Conservation (phyloP, 2,888 invertebrate genomes). For the Acleris laterana region DNA sequence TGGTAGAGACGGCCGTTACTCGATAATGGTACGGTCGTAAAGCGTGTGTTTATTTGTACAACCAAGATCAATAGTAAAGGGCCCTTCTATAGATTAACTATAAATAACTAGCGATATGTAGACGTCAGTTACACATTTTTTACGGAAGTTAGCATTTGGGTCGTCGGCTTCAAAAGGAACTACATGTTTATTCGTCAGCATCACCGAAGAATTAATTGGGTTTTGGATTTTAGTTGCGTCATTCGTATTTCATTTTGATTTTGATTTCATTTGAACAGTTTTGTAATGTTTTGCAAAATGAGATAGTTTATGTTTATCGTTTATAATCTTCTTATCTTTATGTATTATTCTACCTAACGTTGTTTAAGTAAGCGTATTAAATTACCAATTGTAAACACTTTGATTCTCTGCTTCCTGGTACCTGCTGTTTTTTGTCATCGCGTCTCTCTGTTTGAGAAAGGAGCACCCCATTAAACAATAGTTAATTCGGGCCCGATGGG, state of each 20-base stretch:
- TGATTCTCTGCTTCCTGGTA: slow-evolving; percentile 49
- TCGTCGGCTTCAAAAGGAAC: slow-evolving; percentile 16
- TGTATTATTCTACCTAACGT: not conserved
- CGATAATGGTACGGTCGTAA: slow-evolving; percentile 65
- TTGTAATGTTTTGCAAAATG: too few relatives aligned
- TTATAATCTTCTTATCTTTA: not conserved
- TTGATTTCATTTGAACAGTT: too few relatives aligned
- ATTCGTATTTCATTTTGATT: too few relatives aligned
- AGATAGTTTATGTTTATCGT: too few relatives aligned
- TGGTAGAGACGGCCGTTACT: slow-evolving; percentile 55
- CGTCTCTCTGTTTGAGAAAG: slow-evolving; percentile 69
- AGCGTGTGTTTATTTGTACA: slow-evolving; percentile 72
- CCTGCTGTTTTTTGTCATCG: slow-evolving; percentile 80
- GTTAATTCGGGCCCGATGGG: slow-evolving; percentile 64
- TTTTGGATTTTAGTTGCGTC: too few relatives aligned
- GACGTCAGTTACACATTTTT: slow-evolving; percentile 36
- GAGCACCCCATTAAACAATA: slow-evolving; percentile 77
- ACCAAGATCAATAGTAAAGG: slow-evolving; percentile 69
- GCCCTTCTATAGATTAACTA: slow-evolving; percentile 41
- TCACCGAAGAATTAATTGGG: not conserved
- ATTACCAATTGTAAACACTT: slow-evolving; percentile 28
- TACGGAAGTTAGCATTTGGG: slow-evolving; percentile 43
- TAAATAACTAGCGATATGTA: slow-evolving; percentile 36
- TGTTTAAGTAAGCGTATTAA: too few relatives aligned
- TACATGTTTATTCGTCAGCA: not conserved